Percentiles rank a stretch among this genome's conserved stretches.
These are phyloP conservation scores for Setophaga coronata DNA, from an alignment of 2,113 vertebrate genomes.

Conservation along the genomic window DNA sequence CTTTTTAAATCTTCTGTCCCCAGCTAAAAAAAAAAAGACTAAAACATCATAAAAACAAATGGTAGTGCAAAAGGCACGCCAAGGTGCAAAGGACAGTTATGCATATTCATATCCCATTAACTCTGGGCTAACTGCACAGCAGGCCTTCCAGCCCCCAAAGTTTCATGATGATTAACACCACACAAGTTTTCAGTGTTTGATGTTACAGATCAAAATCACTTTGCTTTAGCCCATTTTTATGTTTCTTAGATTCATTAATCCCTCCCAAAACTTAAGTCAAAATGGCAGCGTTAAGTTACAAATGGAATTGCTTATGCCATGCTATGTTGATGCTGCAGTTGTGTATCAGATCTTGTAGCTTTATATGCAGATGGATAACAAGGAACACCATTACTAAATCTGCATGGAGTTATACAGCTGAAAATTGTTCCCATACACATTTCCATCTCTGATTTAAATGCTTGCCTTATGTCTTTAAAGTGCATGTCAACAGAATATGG, in stretches of 20 bases:
- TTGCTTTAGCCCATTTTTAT: not conserved
- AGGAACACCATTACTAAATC: not conserved
- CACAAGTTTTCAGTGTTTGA: not conserved
- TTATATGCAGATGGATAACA: not conserved
- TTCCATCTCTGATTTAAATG: conserved; percentile 43
- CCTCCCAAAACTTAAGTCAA: not conserved
- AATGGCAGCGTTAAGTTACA: not conserved
- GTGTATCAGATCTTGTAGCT: not conserved
- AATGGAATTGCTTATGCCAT: not conserved
- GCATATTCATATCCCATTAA: not conserved
- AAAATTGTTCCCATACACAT: conserved; percentile 33
- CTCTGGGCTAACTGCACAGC: not conserved
- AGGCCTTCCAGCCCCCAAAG: not conserved
- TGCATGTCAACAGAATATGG: not conserved
- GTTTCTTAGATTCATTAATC: not conserved
- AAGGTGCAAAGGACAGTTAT: not conserved
- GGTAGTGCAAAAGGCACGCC: not conserved
- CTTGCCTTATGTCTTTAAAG: conserved; percentile 20
- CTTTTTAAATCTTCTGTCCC: not conserved
- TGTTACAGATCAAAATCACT: not conserved
- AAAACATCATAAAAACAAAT: not conserved
- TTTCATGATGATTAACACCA: not conserved
- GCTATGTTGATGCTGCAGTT: not conserved
- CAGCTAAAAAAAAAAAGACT: not conserved
- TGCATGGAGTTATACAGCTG: not conserved